Evolutionary conservation across 2,888 invertebrate species (phyloP), one percentile per base, ranked within the genome.

Genomic region (Drosophila helvetica): DNA sequence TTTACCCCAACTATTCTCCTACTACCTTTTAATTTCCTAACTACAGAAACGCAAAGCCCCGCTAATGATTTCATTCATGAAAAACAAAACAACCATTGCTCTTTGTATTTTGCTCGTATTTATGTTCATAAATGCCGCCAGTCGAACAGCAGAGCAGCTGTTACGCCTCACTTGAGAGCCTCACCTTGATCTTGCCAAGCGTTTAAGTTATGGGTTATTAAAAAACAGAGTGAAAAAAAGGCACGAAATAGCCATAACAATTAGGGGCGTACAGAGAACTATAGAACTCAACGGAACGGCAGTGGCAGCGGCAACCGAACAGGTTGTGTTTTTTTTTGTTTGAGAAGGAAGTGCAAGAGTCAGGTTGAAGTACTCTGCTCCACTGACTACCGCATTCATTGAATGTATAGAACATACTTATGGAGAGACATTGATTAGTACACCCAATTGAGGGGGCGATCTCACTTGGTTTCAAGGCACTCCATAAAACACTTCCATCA

Each of bases 181-280:
- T 83, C 71, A 83, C 80, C 80, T 80, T 80, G 80, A 80, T 80
- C 80, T 80, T 80, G 69, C 70, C 57, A 59, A 22, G 72, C 52
- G 8, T 27, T 63, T 33, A 64, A 33, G 43, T 53, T 54, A 51
- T 64, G 27, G 48, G 56, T 60, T 69, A 73, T 57, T 47, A 52
- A 47, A 57, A 47, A 64, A 46, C 58, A 56, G 18, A 25, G 33
- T 22, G 22, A 22, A 75, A 47, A 69, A 58, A 57, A 65, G 54
- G 19, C 27, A 43, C 57, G 30, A 19, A 54, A 45, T 47, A 64
- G 19, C 38, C 46, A 57, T 59, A 56, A 53, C 62, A 75, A 73
- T 72, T 78, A 58, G 73, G 59, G 60, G 71, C 59, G 67, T 52
- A 57, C 27, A 45, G 22, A 45, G 22, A 43, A 45, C 19, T 46